Base-by-base conservation (phyloP, 2,113 vertebrate genomes). In the Panthera leo region DNA sequence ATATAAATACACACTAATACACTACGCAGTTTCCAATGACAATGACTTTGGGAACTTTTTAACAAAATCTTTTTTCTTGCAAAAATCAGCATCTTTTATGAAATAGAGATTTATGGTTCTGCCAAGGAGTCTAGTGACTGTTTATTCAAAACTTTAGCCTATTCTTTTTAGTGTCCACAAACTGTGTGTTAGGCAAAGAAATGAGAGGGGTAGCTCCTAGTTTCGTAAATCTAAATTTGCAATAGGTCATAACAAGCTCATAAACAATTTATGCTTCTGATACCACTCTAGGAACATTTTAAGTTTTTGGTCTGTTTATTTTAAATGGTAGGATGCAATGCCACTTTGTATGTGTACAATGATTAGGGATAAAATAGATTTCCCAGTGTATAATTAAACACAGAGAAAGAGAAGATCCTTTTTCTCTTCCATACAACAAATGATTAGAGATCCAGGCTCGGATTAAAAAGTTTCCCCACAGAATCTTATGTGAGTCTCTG, bases 401-500 rank as follows among this genome's bases (percentile, higher is more conserved):
- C 25, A 93, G 27, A 85, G 5, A 82, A 94, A 45, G 29, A 67
- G 25, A 23, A 42, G 1, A 0, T n/a, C 7, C 27, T 93, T 79
- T 94, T 80, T 7, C 9, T 80, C 29, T 91, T 53, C 31, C 1
- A 73, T 76, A 53, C 95, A 61, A 86, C 88, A 97, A 51, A 85
- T 94, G 83, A 89, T 34, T 90, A 90, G 15, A 96, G 14, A 87
- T 2, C 9, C 7, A 95, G 48, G 5, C 9, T 75, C 39, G 91
- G 25, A 42, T 92, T 95, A 84, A 71, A 84, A 93, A 96, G 48
- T 4, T 19, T 85, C 87, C 34, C 4, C 11, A n/a, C 1, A 29
- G 36, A 18, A 55, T 91, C 45, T 96, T 92, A 83, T 70, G 45
- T 79, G 70, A 96, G 95, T 95, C 86, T 94, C 90, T 96, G 85